Conservation (phyloP, 2,113 vertebrate species). For the Campylomormyrus numenius region DNA sequence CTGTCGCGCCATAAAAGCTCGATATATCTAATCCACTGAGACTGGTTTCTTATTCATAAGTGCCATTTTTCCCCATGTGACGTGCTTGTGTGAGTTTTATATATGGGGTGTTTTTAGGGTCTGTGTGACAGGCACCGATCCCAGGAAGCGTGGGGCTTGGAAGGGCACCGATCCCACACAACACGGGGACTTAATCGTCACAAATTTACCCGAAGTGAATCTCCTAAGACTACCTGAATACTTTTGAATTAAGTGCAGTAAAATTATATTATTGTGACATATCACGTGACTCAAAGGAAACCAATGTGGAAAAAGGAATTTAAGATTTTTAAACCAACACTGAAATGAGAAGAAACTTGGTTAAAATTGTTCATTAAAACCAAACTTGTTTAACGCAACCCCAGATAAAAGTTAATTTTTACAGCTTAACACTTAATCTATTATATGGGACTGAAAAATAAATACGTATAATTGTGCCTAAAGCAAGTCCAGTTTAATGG, state of each 20-base stretch:
- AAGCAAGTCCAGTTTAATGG: not conserved
- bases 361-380: not conserved
- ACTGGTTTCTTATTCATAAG: not conserved
- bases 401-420: not conserved
- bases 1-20: not conserved
- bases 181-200: not conserved
- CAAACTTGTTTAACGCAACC: not conserved
- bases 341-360: not conserved
- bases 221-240: not conserved
- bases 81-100: not conserved
- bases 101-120: not conserved
- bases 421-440: not conserved
- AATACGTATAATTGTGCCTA: not conserved
- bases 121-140: not conserved
- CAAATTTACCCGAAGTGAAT: not conserved
- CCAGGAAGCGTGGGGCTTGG: not conserved
- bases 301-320: not conserved
- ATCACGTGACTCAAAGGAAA: not conserved
- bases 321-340: not conserved
- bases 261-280: not conserved
- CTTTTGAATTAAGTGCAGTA: not conserved
- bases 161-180: not conserved
- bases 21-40: not conserved
- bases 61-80: not conserved
- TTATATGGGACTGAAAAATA: not conserved